Conservation (phyloP, 2,888 invertebrate species). For the Drosophila stalkeri region DNA sequence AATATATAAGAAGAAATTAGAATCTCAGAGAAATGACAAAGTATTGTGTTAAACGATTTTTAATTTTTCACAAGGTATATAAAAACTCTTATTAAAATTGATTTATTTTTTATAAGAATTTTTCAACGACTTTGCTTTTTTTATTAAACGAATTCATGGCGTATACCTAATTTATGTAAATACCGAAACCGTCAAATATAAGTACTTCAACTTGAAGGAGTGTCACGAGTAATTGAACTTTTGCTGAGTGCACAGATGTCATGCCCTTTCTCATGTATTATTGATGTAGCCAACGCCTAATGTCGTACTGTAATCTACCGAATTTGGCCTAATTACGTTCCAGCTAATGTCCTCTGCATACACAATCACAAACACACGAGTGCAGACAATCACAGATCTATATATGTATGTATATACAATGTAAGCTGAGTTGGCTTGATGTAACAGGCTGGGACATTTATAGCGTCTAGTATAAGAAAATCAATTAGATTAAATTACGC, state of each 20-base stretch:
- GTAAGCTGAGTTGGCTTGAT: slow-evolving; percentile 24
- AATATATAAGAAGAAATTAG: background rate
- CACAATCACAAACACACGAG: background rate
- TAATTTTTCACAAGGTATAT: too few relatives aligned
- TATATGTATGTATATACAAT: background rate
- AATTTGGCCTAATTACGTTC: slow-evolving; percentile 31
- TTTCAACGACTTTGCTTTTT: background rate
- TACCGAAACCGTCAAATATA: background rate
- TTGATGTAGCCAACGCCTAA: background rate
- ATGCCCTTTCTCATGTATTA: background rate
- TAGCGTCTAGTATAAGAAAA: slow-evolving; percentile 36
- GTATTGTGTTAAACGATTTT: background rate
- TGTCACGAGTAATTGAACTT: background rate
- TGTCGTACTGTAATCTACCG: background rate
- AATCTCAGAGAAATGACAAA: background rate
- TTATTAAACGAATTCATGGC: background rate
- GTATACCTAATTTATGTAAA: background rate
- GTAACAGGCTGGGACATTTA: slow-evolving; percentile 32
- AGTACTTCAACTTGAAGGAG: background rate
- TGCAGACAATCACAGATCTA: background rate
- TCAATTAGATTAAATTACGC: slow-evolving; percentile 59
- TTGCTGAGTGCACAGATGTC: background rate
- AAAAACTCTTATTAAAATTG: background rate
- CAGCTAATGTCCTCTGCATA: slow-evolving; percentile 20
- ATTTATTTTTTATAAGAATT: background rate